These are phyloP conservation scores for Tupiocoris notatus DNA, from an alignment of 2,888 invertebrate species.

Conservation along the genomic window DNA sequence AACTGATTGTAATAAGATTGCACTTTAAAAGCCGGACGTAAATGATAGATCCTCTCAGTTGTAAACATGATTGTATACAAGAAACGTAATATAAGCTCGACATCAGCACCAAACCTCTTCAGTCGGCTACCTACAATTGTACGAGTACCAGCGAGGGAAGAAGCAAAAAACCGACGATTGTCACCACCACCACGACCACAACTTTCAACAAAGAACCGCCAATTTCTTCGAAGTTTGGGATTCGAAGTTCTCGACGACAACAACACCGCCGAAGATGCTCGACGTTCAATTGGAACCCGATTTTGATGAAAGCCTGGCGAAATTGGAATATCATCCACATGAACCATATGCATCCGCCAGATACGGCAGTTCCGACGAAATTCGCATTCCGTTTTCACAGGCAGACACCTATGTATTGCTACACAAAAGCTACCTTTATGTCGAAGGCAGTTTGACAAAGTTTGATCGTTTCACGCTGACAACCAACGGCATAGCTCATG, in stretches of 20 bases:
- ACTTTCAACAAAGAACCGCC: background rate
- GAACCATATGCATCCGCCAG: constrained; percentile 50
- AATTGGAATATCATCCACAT: constrained; percentile 48
- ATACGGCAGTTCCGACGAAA: constrained; percentile 52
- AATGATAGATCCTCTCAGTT: background rate
- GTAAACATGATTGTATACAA: background rate
- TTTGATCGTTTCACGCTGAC: constrained; percentile 19
- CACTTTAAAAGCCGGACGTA: background rate
- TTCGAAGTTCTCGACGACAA: background rate
- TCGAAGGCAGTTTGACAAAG: constrained; percentile 42
- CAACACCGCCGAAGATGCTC: too few species aligned
- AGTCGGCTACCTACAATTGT: background rate
- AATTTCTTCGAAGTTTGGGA: background rate
- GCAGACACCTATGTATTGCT: constrained; percentile 51
- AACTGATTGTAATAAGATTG: constrained; percentile 1
- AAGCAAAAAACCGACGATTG: too few species aligned
- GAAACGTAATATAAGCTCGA: background rate
- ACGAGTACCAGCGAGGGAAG: too few species aligned
- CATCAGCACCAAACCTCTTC: background rate
- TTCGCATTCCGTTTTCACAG: constrained; percentile 52
- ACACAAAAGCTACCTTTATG: constrained; percentile 49
- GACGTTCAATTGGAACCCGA: constrained; percentile 24
- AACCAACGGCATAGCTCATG: constrained; percentile 34
- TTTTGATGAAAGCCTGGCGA: constrained; percentile 37
- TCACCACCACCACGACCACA: too few species aligned